Base-by-base conservation (phyloP, 2,797 vertebrate genomes). In the Oreonectes daqikongensis region DNA sequence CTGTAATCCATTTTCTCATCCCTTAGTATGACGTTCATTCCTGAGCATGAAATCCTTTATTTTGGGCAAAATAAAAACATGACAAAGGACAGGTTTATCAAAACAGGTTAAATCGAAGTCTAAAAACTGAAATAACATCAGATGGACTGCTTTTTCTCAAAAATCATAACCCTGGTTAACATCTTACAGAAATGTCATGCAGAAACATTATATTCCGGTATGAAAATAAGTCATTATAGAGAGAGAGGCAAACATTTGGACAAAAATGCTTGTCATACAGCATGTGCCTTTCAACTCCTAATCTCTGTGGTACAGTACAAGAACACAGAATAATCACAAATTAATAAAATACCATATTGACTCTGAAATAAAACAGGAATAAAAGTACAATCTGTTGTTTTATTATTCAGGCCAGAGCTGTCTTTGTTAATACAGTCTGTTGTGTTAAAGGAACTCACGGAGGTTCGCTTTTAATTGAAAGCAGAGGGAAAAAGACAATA, bases 31-130 rank as follows among this genome's bases (percentile, higher is more conserved):
- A 35, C 72, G 40, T 32, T 64, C 53, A 75, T 78, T 69, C 57
- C 53, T 10, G 50, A 64, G 60, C 40, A 68, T 68, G 74, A 53
- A 68, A 65, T 63, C 68, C 24, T 30, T 59, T 64, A 46, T 72
- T 17, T 35, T 50, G 22, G 44, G 63, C 9, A 52, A 82, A 90
- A 87, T 46, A 18, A 6, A 87, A 86, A 87, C 88, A 88, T 87
- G 78, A 66, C 86, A 79, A 84, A 90, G 81, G 77, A 91, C 89
- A 86, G 87, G 69, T 84, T 87, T 87, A 92, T 94, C 91, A 92
- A 91, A 94, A 93, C 92, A 95, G 93, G 92, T 90, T 92, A 92
- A 94, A 93, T 92, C 93, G 95, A 92, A 90, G 89, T 93, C 92
- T 92, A 93, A 94, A 94, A 94, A 93, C 93, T 93, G 95, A 88